Percentiles rank a stretch among this genome's conserved stretches.
Evolutionary conservation across 2,888 invertebrate species (phyloP).

Genomic region (Chymomyza amoena): DNA sequence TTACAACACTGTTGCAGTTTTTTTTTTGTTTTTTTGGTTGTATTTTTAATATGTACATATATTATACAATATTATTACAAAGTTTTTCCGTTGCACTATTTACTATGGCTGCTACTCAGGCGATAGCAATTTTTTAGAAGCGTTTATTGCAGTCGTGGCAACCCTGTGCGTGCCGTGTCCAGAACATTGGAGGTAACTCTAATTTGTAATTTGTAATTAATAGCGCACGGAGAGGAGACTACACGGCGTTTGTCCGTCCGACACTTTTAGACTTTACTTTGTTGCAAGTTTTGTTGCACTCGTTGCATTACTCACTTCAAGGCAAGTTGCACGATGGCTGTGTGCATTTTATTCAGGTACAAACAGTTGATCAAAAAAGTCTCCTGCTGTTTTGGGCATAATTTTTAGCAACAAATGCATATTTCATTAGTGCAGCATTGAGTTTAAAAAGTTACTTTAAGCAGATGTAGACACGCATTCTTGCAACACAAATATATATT

Average conservation of each 20-base stretch:
- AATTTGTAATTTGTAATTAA: slow-evolving; percentile 26
- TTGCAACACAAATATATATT: no score
- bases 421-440: no score
- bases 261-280: slow-evolving; percentile 4
- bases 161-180: background rate
- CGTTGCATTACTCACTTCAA: background rate
- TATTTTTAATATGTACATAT: background rate
- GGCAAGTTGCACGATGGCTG: background rate
- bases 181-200: slow-evolving; percentile 29
- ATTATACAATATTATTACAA: background rate
- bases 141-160: background rate
- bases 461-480: no score
- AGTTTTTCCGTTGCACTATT: no score
- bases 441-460: no score
- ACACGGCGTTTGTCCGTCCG: background rate
- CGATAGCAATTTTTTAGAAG: background rate
- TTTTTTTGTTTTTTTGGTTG: background rate
- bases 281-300: slow-evolving; percentile 12
- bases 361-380: no score
- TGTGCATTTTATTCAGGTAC: background rate
- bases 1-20: background rate
- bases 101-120: no score
- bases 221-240: slow-evolving; percentile 1
- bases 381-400: no score
- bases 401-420: no score